Conservation (phyloP, 1,140 invertebrate genomes). For the Drosophila equinoxialis region DNA sequence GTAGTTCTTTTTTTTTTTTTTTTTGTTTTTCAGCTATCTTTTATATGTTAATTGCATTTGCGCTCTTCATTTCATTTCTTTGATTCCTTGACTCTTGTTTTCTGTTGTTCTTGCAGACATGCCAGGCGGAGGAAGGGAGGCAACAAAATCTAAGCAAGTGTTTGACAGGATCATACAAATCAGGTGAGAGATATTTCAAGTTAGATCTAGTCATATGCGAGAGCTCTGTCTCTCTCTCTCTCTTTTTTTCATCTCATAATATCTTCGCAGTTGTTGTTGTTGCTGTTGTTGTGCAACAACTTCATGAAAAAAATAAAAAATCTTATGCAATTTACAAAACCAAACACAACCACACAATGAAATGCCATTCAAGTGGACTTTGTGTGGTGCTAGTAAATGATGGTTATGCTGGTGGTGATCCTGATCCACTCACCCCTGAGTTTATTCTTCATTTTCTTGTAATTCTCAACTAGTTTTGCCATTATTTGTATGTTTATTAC, state of each 20-base stretch:
- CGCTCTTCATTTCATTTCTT: slow-evolving; percentile 6
- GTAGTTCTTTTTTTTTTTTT: background rate
- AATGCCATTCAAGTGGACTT: slow-evolving; percentile 9
- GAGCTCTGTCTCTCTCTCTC: background rate
- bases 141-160: slow-evolving; percentile 47
- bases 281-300: slow-evolving; percentile 5
- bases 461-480: too few species aligned
- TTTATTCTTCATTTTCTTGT: too few species aligned
- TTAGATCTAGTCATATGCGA: background rate
- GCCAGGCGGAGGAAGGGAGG: slow-evolving; percentile 63
- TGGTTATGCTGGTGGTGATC: slow-evolving; percentile 1
- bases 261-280: background rate
- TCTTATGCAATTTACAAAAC: slow-evolving; percentile 8
- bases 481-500: too few species aligned
- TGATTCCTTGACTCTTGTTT: slow-evolving; percentile 11
- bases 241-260: background rate
- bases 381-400: background rate
- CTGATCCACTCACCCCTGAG: background rate
- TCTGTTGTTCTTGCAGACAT: slow-evolving; percentile 59
- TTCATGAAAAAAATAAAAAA: background rate
- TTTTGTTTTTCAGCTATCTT: background rate
- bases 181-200: slow-evolving; percentile 49
- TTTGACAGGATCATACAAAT: slow-evolving; percentile 69
- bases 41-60: slow-evolving; percentile 8
- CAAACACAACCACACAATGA: slow-evolving; percentile 11